Evolutionary conservation across 2,797 vertebrate genomes (phyloP).

Genomic region (Nyctibius grandis): DNA sequence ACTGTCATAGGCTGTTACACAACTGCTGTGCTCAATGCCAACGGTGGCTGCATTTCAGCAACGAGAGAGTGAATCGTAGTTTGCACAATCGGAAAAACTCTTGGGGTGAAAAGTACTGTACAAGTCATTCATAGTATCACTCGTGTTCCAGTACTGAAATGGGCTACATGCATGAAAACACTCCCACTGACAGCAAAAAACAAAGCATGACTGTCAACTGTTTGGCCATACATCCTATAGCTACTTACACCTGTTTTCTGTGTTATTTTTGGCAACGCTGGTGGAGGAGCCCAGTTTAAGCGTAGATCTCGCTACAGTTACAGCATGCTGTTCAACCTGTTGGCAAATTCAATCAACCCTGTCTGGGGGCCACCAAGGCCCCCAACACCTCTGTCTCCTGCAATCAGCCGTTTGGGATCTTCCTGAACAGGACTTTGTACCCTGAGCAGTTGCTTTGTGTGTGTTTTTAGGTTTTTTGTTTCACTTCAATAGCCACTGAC

Average conservation of each 20-base stretch:
- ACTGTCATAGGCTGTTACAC: neutral
- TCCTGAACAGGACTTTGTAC: neutral
- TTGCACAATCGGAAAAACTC: neutral
- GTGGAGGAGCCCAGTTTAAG: neutral
- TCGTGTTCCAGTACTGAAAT: neutral
- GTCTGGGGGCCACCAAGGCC: neutral
- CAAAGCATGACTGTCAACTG: constrained; percentile 34
- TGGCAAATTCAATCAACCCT: constrained; percentile 57
- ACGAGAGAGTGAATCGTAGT: neutral
- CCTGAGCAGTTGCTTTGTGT: neutral
- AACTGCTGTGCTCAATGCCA: neutral
- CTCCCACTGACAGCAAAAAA: neutral
- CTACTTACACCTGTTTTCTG: constrained; percentile 55
- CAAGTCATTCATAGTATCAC: neutral
- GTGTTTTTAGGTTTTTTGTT: neutral
- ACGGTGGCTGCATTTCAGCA: neutral
- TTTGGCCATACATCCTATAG: neutral
- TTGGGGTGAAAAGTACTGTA: neutral
- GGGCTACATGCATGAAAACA: neutral
- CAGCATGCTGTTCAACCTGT: neutral
- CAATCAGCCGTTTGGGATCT: neutral
- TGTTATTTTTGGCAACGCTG: constrained; percentile 58
- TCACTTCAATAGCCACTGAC: constrained; percentile 14
- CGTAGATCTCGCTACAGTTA: constrained; percentile 32
- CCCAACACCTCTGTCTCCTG: neutral